Evolutionary conservation across 2,888 invertebrate species (phyloP), one percentile per base, ranked within the genome.

Genomic region (Drosophila subsilvestris): DNA sequence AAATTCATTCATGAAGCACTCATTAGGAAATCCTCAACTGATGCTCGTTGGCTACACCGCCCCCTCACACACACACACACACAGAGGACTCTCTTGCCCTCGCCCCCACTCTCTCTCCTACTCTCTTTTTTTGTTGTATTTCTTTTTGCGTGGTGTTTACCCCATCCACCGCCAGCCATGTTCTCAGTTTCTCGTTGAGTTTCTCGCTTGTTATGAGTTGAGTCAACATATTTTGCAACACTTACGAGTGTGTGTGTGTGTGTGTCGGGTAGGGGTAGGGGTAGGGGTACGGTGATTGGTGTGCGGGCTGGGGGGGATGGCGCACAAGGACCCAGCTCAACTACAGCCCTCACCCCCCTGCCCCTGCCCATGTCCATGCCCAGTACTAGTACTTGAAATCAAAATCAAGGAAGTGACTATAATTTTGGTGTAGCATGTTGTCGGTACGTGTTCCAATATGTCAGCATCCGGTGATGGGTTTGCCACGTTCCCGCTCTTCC

Each of bases 1-100:
- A 90, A 90, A 89, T 90, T 90, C 90, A 90, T 90, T 90, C 90
- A 90, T 90, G 90, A 89, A 89, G 90, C 88, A 90, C 89, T 89
- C 87, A 91, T 90, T 90, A 91, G 89, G 79, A 89, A 85, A 86
- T 88, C 76, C 89, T 83, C 83, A 76, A 74, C 87, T 75, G 61
- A 71, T 67, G 68, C 75, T 51, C 53, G 55, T 63, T 57, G 42
- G 27, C 66, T 14, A 37, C 49, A 3, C 50, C 37, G 7, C 9
- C 42, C 27, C 20, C 17, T n/a, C 25, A 7, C 53, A 37, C 47
- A 20, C 72, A 53, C 60, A 27, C 27, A 9, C 8, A 9, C 37
- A 37, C 14, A 37, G 37, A 37, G 37, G 37, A 37, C 14, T n/a
- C 37, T 6, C 53, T 49, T 59, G 37, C 49, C 54, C 55, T 44